phyloP scores from a whole-genome alignment of 2,888 invertebrate genomes.

The Brenthis ino region DNA sequence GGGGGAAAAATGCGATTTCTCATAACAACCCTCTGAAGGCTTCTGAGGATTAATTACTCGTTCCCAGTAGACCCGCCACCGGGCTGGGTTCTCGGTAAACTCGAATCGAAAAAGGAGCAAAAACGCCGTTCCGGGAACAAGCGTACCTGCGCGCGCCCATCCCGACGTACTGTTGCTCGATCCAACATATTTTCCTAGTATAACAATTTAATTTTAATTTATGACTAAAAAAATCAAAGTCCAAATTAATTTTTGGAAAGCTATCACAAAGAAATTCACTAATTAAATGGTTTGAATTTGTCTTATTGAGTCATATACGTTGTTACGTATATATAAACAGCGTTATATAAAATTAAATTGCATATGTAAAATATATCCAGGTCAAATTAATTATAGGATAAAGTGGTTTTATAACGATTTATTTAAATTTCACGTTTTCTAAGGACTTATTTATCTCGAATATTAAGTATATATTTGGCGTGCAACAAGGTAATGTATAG shows the following conservation, averaged over 20 bases:
- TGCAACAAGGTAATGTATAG: no score
- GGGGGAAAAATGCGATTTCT: conserved; percentile 59
- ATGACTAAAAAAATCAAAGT: not conserved
- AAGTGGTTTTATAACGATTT: no score
- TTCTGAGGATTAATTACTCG: conserved; percentile 82
- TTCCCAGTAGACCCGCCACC: conserved; percentile 80
- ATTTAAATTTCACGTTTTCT: no score
- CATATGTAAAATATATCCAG: no score
- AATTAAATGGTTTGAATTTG: no score
- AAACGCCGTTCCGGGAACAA: conserved; percentile 78
- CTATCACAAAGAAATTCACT: no score
- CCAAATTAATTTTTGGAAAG: not conserved
- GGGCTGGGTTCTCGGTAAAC: conserved; percentile 79
- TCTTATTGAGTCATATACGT: no score
- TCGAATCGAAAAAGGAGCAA: conserved; percentile 81
- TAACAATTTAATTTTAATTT: conserved; percentile 15
- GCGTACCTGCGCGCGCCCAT: conserved; percentile 76
- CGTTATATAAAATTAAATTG: no score
- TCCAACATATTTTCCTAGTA: conserved; percentile 34
- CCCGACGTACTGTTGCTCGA: conserved; percentile 47
- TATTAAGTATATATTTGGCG: no score
- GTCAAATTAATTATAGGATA: no score
- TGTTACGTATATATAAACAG: no score
- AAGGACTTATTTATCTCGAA: no score
- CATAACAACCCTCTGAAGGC: conserved; percentile 79